Evolutionary conservation across 2,888 invertebrate species (phyloP).

Genomic region (Timema cristinae): DNA sequence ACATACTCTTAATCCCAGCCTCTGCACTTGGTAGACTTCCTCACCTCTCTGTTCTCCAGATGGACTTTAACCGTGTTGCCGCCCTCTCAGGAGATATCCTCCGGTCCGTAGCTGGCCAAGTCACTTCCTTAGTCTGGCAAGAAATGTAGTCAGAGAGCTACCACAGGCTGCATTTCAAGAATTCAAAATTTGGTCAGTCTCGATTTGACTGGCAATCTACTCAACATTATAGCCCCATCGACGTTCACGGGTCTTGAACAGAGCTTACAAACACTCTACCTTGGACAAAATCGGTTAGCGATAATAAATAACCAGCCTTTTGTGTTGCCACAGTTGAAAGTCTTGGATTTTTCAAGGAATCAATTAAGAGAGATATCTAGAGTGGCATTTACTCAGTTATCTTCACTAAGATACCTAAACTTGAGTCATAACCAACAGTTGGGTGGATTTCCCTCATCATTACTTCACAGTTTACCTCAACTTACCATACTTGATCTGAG

Average conservation of each 20-base stretch:
- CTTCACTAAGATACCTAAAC: constrained; percentile 48
- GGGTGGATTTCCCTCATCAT: constrained; percentile 52
- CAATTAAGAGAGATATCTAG: constrained; percentile 21
- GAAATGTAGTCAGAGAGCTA: constrained; percentile 82
- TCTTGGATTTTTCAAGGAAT: constrained; percentile 75
- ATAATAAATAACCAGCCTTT: constrained; percentile 62
- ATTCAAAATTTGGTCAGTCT: constrained; percentile 68
- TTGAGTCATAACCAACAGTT: constrained; percentile 71
- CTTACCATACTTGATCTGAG: constrained; percentile 70
- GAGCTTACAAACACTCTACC: constrained; percentile 63
- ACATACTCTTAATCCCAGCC: constrained; percentile 79
- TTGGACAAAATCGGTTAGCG: constrained; percentile 70
- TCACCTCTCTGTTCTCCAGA: constrained; percentile 64
- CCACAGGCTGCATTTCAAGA: constrained; percentile 73
- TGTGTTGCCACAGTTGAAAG: constrained; percentile 59
- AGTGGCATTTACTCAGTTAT: constrained; percentile 27
- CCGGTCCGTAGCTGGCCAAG: constrained; percentile 57
- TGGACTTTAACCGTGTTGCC: constrained; percentile 84
- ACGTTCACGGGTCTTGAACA: constrained; percentile 74
- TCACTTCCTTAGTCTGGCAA: constrained; percentile 70
- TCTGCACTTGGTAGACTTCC: constrained; percentile 77
- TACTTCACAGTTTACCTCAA: constrained; percentile 67
- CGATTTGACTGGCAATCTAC: constrained; percentile 75
- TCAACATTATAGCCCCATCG: constrained; percentile 65
- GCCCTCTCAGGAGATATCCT: constrained; percentile 77